Percentiles rank a stretch among this genome's conserved stretches.
phyloP scores from a whole-genome alignment of 2,888 invertebrate species.

The Emmelina monodactyla region DNA sequence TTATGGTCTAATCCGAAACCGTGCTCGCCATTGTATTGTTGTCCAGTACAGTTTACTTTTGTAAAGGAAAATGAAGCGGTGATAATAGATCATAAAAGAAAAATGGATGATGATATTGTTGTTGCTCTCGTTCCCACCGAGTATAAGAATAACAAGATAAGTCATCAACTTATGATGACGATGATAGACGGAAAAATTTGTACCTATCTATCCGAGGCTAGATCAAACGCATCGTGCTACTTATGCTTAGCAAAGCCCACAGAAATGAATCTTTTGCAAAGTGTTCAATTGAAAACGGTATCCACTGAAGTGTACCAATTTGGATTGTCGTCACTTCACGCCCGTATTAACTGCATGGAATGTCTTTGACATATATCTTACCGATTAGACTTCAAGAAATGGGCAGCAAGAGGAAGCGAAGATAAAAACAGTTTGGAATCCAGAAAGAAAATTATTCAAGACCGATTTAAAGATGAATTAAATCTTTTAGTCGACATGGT shows the following conservation, averaged over 20 bases:
- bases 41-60: constrained; percentile 13
- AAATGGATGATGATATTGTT: constrained; percentile 9
- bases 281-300: constrained; percentile 2
- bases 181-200: constrained; percentile 11
- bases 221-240: constrained; percentile 11
- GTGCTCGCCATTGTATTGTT: constrained; percentile 8
- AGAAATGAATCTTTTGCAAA: constrained; percentile 9
- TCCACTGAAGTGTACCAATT: constrained; percentile 1
- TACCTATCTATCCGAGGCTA: constrained; percentile 6
- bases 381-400: constrained; percentile 6
- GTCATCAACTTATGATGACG: constrained; percentile 12
- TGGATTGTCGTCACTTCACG: constrained; percentile 12
- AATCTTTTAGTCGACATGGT: constrained; percentile 7
- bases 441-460: constrained; percentile 8
- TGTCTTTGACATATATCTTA: constrained; percentile 10
- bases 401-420: constrained; percentile 3
- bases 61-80: constrained; percentile 11
- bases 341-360: constrained; percentile 9
- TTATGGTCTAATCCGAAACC: constrained; percentile 12
- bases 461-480: constrained; percentile 5
- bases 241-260: constrained; percentile 13
- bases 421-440: constrained; percentile 1
- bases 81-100: constrained; percentile 6
- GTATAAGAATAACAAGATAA: constrained; percentile 8
- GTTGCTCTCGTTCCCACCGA: constrained; percentile 7